A percentile compares a stretch with the other conserved stretches of the same genome.
Conservation (phyloP, 1,140 invertebrate species). For the Coenobita brevimanus region DNA sequence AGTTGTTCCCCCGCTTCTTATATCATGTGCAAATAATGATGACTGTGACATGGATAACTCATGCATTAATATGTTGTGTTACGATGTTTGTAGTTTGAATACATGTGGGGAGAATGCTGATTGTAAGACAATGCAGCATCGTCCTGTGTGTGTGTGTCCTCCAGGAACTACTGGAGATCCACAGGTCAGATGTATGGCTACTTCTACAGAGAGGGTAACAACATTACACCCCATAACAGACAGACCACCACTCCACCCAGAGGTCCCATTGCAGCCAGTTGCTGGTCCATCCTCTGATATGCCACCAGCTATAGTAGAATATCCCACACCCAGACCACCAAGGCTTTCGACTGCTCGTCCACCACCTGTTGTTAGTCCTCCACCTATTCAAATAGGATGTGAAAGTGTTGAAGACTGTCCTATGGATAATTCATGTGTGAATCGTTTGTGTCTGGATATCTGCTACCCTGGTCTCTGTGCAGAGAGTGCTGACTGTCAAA, state of each 20-base stretch:
- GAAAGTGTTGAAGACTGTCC: constrained; percentile 56
- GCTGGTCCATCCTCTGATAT: constrained; percentile 18
- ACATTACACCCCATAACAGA: constrained; percentile 1
- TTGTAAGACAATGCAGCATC: no score
- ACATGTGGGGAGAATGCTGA: no score
- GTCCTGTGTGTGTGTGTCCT: constrained; percentile 71
- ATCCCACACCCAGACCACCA: not conserved
- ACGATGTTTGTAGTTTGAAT: no score
- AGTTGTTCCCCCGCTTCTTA: constrained; percentile 78
- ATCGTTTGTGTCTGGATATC: constrained; percentile 10
- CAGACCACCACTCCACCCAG: not conserved
- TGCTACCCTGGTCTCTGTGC: constrained; percentile 67
- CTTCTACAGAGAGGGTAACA: constrained; percentile 26
- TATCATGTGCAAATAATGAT: constrained; percentile 69
- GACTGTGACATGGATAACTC: constrained; percentile 72
- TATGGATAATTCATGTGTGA: constrained; percentile 51
- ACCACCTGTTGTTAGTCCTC: not conserved
- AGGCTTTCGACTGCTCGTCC: not conserved
- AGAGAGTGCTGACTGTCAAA: constrained; percentile 73
- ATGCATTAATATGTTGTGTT: constrained; percentile 71
- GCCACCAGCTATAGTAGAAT: not conserved
- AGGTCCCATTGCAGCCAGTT: not conserved
- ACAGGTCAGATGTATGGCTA: constrained; percentile 70
- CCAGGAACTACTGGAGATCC: constrained; percentile 71
- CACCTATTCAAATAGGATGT: constrained; percentile 13